Evolutionary conservation across 2,888 invertebrate genomes (phyloP).

Genomic region (Leptinotarsa tumamoca): DNA sequence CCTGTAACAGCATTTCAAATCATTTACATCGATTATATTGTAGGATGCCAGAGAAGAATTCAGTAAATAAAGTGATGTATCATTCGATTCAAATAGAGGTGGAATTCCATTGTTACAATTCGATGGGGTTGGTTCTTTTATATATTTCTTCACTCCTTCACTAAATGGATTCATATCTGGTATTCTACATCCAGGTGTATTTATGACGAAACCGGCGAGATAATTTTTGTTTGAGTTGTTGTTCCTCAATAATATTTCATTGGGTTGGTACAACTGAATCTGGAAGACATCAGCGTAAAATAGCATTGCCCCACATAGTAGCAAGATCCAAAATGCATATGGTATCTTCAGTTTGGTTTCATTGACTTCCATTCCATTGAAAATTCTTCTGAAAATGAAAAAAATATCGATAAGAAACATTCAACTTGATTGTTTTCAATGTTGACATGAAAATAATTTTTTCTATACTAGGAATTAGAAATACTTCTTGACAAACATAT

Average conservation of each 20-base stretch:
- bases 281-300: slow-evolving; percentile 59
- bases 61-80: slow-evolving; percentile 72
- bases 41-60: slow-evolving; percentile 67
- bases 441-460: too few species aligned
- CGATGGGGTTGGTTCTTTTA: slow-evolving; percentile 67
- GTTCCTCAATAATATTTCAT: slow-evolving; percentile 3
- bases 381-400: slow-evolving; percentile 41
- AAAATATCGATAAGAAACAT: neutral
- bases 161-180: slow-evolving; percentile 75
- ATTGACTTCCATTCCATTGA: slow-evolving; percentile 53
- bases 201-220: slow-evolving; percentile 40
- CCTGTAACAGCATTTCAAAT: slow-evolving; percentile 74
- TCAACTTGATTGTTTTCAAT: too few species aligned
- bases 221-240: neutral
- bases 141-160: slow-evolving; percentile 69
- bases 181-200: slow-evolving; percentile 73
- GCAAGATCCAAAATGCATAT: slow-evolving; percentile 54
- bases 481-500: too few species aligned
- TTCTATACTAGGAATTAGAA: too few species aligned
- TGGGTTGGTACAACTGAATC: slow-evolving; percentile 44
- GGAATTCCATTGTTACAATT: slow-evolving; percentile 69
- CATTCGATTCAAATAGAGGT: slow-evolving; percentile 71
- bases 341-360: slow-evolving; percentile 51
- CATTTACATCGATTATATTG: slow-evolving; percentile 66
- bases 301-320: slow-evolving; percentile 53